A percentile compares a stretch with the other conserved stretches of the same genome.
These are phyloP conservation scores for Leptocoma aspasia DNA, from an alignment of 2,113 vertebrate genomes.

Conservation along the genomic window DNA sequence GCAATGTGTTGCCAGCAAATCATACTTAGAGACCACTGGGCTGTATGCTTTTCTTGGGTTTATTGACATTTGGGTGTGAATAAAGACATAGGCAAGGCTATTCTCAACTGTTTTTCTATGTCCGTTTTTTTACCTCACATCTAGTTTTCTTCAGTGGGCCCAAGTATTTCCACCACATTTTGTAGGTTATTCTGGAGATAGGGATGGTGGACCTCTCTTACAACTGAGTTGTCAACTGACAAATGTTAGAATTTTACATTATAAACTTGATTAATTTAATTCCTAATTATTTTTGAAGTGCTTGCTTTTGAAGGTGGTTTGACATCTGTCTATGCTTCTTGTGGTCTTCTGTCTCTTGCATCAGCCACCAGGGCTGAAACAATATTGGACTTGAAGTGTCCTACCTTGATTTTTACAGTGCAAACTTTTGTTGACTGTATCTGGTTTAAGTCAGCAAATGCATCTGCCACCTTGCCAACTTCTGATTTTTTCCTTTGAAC, in stretches of 20 bases:
- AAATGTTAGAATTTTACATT: background rate
- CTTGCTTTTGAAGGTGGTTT: background rate
- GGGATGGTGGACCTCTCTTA: background rate
- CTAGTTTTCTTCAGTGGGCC: background rate
- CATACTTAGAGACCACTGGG: background rate
- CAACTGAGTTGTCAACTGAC: background rate
- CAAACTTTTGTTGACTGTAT: conserved; percentile 14
- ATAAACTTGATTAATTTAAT: background rate
- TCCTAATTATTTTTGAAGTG: background rate
- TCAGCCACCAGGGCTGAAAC: background rate
- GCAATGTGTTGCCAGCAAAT: background rate
- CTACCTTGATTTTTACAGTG: background rate
- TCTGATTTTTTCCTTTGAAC: conserved; percentile 31
- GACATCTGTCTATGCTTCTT: background rate
- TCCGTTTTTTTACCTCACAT: background rate
- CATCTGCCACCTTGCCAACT: conserved; percentile 15
- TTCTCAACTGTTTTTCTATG: background rate
- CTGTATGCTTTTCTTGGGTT: background rate
- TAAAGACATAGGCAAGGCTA: background rate
- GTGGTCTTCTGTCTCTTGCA: background rate
- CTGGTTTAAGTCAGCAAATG: background rate
- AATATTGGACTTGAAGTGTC: background rate
- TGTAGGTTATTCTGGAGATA: background rate
- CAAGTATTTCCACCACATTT: background rate
- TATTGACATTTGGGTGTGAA: background rate